These are phyloP conservation scores for Stercorarius parasiticus DNA, from an alignment of 2,113 vertebrate genomes.

Conservation along the genomic window DNA sequence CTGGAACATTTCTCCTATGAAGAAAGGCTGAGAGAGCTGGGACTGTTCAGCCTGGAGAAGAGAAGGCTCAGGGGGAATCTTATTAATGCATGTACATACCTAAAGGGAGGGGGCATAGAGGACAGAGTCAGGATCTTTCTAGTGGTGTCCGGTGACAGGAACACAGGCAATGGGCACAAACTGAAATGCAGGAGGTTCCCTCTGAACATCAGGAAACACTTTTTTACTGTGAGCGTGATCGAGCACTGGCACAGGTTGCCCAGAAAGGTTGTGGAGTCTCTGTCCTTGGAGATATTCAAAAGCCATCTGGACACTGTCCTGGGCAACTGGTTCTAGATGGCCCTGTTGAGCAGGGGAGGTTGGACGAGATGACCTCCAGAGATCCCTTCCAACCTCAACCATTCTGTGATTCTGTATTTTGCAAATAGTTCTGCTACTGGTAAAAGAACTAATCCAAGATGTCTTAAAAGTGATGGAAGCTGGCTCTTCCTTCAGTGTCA, in stretches of 20 bases:
- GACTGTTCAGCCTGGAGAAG: neutral
- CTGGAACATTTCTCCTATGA: neutral
- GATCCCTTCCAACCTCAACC: neutral
- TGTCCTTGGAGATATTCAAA: neutral
- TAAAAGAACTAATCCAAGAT: neutral
- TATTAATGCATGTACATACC: neutral
- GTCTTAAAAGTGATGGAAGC: neutral
- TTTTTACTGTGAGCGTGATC: neutral
- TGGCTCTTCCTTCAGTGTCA: neutral
- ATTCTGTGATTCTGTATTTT: neutral
- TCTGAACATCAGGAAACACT: neutral
- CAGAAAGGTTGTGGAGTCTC: neutral
- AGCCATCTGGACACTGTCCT: fast-evolving
- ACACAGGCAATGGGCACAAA: neutral
- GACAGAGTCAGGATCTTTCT: neutral
- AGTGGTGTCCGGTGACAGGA: neutral
- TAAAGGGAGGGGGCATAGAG: neutral
- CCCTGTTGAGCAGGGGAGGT: neutral
- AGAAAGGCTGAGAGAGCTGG: neutral
- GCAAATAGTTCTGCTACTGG: neutral
- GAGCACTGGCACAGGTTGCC: neutral
- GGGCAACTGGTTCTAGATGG: neutral
- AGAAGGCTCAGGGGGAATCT: neutral
- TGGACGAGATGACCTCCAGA: neutral
- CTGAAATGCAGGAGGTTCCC: neutral